These are phyloP conservation scores for Drosophila quadrilineata DNA, from an alignment of 1,140 invertebrate genomes.

Conservation along the genomic window DNA sequence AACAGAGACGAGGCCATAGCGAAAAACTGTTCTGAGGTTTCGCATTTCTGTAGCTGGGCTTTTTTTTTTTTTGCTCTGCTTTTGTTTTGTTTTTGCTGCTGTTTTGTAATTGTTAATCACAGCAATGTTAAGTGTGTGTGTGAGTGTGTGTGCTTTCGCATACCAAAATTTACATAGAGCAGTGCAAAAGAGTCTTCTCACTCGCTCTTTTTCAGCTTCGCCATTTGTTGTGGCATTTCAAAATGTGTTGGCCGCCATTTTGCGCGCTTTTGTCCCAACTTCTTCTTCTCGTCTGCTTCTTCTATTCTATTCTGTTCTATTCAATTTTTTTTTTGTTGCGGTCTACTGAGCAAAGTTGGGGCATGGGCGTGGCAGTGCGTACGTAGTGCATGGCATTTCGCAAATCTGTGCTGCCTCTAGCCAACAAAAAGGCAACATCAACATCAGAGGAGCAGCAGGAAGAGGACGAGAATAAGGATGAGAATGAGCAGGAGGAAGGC, in stretches of 20 bases:
- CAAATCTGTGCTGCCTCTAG: slow-evolving; percentile 22
- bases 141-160: slow-evolving; percentile 15
- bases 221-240: slow-evolving; percentile 1
- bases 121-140: slow-evolving; percentile 40
- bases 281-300: too few relatives aligned
- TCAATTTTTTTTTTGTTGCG: too few relatives aligned
- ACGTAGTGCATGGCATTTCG: slow-evolving; percentile 24
- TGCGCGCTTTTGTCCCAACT: slow-evolving; percentile 19
- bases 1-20: too few relatives aligned
- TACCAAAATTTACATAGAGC: slow-evolving; percentile 33
- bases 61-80: background rate
- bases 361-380: background rate
- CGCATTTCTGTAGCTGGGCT: background rate
- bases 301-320: too few relatives aligned
- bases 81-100: slow-evolving; percentile 30
- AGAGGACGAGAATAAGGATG: too few relatives aligned
- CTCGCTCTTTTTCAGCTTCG: background rate
- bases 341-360: slow-evolving; percentile 20
- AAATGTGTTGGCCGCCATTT: slow-evolving; percentile 24
- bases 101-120: slow-evolving; percentile 76
- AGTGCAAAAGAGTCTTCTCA: too few relatives aligned
- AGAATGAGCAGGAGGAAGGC: background rate
- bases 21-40: slow-evolving; percentile 35
- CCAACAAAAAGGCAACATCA: background rate
- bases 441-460: too few relatives aligned